Evolutionary conservation across 2,113 vertebrate species (phyloP).

Genomic region (Dasyprocta punctata): DNA sequence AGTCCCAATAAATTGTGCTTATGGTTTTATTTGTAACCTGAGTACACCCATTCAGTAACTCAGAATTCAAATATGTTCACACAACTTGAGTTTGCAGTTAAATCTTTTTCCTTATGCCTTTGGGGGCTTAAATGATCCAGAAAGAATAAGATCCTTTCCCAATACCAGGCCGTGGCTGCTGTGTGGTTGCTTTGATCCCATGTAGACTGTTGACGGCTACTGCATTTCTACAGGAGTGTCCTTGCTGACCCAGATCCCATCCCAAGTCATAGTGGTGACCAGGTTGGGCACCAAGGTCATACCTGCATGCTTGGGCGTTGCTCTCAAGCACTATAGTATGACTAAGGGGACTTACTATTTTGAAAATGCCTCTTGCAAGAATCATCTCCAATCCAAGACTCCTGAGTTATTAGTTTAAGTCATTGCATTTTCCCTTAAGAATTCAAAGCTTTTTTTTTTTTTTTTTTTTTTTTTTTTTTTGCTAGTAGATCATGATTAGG

Average conservation of each 20-base stretch:
- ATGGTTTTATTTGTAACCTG: not conserved
- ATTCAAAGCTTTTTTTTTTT: not conserved
- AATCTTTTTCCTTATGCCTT: not conserved
- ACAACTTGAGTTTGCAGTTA: not conserved
- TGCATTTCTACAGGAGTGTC: no score
- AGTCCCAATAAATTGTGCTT: not conserved
- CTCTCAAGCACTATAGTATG: no score
- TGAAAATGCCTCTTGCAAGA: not conserved
- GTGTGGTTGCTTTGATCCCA: not conserved
- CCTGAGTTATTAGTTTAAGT: not conserved
- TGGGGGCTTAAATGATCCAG: accelerated
- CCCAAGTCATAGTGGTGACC: not conserved
- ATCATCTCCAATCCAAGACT: accelerated
- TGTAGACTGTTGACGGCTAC: accelerated
- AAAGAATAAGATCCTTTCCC: not conserved
- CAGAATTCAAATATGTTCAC: not conserved
- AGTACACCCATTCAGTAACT: not conserved
- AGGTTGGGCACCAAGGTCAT: accelerated
- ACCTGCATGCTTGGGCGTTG: not conserved
- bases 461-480: not conserved
- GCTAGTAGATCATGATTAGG: not conserved
- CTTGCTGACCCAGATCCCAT: no score
- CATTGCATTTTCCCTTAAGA: not conserved
- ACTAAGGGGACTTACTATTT: not conserved
- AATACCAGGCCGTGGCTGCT: not conserved